These are phyloP conservation scores for Amazona vittata DNA, from an alignment of 2,113 vertebrate species.

Conservation along the genomic window DNA sequence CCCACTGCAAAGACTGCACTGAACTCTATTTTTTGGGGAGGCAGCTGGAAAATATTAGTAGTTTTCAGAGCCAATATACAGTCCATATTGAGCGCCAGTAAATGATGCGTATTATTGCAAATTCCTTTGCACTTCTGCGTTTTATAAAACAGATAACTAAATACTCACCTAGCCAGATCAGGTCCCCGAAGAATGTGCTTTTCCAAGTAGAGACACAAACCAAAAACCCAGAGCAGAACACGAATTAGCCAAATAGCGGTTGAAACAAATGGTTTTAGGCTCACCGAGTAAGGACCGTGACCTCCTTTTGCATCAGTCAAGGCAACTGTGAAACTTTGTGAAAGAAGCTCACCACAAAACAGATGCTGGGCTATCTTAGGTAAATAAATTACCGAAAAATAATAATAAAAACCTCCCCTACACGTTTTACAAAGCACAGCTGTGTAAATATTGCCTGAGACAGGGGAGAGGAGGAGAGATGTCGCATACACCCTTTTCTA, in stretches of 20 bases:
- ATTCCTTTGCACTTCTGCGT: slow-evolving; percentile 59
- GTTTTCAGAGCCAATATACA: slow-evolving; percentile 48
- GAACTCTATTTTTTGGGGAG: not conserved
- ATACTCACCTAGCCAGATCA: slow-evolving; percentile 55
- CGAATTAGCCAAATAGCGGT: not conserved
- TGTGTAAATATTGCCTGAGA: slow-evolving; percentile 67
- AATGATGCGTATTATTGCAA: slow-evolving; percentile 48
- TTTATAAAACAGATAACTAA: slow-evolving; percentile 61
- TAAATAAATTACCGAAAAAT: slow-evolving; percentile 70
- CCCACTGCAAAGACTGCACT: slow-evolving; percentile 5
- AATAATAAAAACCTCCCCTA: slow-evolving; percentile 54
- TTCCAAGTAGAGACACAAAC: slow-evolving; percentile 40
- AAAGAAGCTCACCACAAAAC: slow-evolving; percentile 61
- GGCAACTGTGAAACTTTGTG: slow-evolving; percentile 67
- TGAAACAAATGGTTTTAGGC: slow-evolving; percentile 45
- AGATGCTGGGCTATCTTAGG: slow-evolving; percentile 63
- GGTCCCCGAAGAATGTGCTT: not conserved
- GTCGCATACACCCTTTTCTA: slow-evolving; percentile 45
- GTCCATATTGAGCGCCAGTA: slow-evolving; percentile 46
- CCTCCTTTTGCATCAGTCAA: slow-evolving; percentile 63
- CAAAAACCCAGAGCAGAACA: slow-evolving; percentile 7
- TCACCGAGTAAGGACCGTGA: not conserved
- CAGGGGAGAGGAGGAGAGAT: slow-evolving; percentile 37
- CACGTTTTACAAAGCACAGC: slow-evolving; percentile 67
- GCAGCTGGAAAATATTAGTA: slow-evolving; percentile 65